Evolutionary conservation across 2,113 vertebrate species (phyloP).

Genomic region (Anarrhichthys ocellatus): DNA sequence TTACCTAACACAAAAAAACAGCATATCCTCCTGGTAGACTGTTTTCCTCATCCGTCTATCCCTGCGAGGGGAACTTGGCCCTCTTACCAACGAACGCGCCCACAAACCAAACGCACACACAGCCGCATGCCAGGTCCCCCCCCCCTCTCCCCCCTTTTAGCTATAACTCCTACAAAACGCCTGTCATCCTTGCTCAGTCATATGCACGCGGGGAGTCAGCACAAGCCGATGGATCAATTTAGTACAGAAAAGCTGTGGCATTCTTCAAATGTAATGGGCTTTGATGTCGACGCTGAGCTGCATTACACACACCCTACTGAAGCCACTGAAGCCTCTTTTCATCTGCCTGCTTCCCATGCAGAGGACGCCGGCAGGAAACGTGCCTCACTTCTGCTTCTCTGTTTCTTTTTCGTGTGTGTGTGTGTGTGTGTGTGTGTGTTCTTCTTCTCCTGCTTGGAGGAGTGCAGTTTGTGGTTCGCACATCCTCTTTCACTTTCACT

Average conservation of each 20-base stretch:
- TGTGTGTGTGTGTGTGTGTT: not conserved
- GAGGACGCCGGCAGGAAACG: conserved; percentile 55
- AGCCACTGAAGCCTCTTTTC: conserved; percentile 73
- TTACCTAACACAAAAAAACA: conserved; percentile 12
- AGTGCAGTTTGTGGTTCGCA: not conserved
- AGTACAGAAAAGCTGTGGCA: conserved; percentile 72
- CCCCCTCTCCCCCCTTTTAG: conserved; percentile 54
- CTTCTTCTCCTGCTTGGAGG: conserved; percentile 3
- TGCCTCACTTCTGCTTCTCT: conserved; percentile 43
- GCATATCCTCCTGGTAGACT: conserved; percentile 2
- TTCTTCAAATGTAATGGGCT: conserved; percentile 79
- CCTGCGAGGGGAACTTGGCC: conserved; percentile 28
- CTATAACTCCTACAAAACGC: conserved; percentile 80
- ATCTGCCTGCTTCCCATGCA: conserved; percentile 72
- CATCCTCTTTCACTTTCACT: conserved; percentile 2
- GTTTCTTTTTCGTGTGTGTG: not conserved
- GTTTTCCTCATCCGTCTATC: conserved; percentile 23
- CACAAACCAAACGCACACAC: conserved; percentile 11
- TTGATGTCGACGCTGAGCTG: conserved; percentile 81
- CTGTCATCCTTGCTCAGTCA: conserved; percentile 77
- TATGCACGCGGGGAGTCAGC: conserved; percentile 66
- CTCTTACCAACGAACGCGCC: conserved; percentile 30
- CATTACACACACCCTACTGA: conserved; percentile 68
- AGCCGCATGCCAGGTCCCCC: conserved; percentile 42
- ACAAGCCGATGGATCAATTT: conserved; percentile 76